A percentile compares a stretch with the other conserved stretches of the same genome.
Conservation (phyloP, 2,797 vertebrate genomes). For the Cryptoprocta ferox region DNA sequence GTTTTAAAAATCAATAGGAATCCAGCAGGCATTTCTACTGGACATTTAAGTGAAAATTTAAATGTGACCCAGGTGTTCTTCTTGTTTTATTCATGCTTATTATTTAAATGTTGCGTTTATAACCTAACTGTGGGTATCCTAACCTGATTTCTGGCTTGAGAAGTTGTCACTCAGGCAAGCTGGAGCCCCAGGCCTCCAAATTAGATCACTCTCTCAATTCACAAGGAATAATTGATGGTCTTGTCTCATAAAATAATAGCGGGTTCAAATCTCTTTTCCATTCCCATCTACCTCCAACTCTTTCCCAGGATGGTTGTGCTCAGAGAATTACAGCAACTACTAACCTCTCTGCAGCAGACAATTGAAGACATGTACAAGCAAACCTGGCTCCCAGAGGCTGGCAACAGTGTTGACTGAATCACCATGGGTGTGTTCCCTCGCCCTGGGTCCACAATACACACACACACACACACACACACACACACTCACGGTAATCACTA, state of each 20-base stretch:
- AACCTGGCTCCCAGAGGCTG: not conserved
- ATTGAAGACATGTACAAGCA: not conserved
- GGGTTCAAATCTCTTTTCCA: not conserved
- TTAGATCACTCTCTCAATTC: not conserved
- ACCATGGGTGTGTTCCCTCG: not conserved
- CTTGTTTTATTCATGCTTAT: slow-evolving; percentile 36
- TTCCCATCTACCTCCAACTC: not conserved
- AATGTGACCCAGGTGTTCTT: slow-evolving; percentile 9
- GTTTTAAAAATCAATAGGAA: slow-evolving; percentile 65
- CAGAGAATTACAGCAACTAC: not conserved
- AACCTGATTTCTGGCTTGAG: not conserved
- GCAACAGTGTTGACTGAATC: not conserved
- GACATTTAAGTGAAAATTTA: slow-evolving; percentile 53
- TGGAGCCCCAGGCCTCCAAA: not conserved
- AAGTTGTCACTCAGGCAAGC: slow-evolving; percentile 1
- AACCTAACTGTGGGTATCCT: not conserved
- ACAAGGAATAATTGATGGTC: not conserved
- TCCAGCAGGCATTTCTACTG: slow-evolving; percentile 41
- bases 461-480: not conserved
- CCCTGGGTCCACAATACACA: no score
- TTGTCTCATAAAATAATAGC: not conserved
- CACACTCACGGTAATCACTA: not conserved
- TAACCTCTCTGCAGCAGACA: not conserved
- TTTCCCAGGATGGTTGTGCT: not conserved
- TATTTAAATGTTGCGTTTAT: not conserved